Percentiles rank a stretch among this genome's conserved stretches.
Conservation (phyloP, 2,797 vertebrate species). For the Propithecus deckenii region DNA sequence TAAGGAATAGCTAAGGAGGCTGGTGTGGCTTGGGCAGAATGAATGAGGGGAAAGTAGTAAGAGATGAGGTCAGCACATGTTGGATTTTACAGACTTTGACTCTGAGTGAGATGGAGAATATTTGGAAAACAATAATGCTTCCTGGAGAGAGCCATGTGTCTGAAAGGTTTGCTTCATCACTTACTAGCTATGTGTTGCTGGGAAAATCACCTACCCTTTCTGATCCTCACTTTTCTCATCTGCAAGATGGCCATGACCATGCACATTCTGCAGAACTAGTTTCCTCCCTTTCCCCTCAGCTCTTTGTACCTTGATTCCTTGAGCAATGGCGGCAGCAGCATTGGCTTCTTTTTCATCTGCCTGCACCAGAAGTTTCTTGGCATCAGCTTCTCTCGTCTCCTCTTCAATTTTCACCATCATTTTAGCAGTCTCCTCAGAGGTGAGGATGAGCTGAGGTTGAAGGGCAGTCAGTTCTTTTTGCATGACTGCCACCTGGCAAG, state of each 20-base stretch:
- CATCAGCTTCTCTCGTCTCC: constrained; percentile 92
- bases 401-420: constrained; percentile 94
- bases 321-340: constrained; percentile 90
- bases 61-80: not conserved
- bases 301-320: constrained; percentile 92
- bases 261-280: not conserved
- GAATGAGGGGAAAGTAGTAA: not conserved
- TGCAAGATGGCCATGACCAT: not conserved
- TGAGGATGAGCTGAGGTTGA: constrained; percentile 93
- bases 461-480: constrained; percentile 93
- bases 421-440: constrained; percentile 92
- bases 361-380: constrained; percentile 92
- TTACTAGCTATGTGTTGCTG: not conserved
- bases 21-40: not conserved
- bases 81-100: not conserved
- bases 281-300: not conserved
- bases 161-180: not conserved
- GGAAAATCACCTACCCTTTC: not conserved
- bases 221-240: not conserved
- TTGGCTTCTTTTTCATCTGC: constrained; percentile 95
- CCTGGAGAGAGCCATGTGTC: not conserved
- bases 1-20: not conserved
- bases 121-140: not conserved
- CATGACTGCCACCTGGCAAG: constrained; percentile 92
- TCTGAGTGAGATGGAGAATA: not conserved